A percentile compares a stretch with the other conserved stretches of the same genome.
These are phyloP conservation scores for Drosophila anomalata DNA, from an alignment of 2,888 invertebrate species.

Conservation along the genomic window DNA sequence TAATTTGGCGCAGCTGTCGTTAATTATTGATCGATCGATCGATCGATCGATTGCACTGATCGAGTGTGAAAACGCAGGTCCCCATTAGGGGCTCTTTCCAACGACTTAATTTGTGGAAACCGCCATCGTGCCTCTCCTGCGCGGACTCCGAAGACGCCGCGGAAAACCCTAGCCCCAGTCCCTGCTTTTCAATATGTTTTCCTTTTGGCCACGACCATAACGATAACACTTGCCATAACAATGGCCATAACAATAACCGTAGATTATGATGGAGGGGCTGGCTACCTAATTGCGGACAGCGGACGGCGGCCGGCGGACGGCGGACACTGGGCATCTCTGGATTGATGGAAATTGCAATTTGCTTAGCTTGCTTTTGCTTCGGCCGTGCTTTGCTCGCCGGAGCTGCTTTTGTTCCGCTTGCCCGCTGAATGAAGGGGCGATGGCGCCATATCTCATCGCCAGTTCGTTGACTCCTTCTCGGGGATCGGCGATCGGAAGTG, in stretches of 20 bases:
- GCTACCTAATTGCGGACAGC: constrained; percentile 43
- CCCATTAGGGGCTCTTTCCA: not conserved
- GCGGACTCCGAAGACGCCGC: too few relatives aligned
- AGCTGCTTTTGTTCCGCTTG: constrained; percentile 47
- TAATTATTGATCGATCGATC: constrained; percentile 28
- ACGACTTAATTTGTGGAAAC: not conserved
- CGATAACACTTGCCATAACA: constrained; percentile 36
- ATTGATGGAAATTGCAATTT: constrained; percentile 57
- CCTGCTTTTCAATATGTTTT: constrained; percentile 21
- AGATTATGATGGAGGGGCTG: constrained; percentile 50
- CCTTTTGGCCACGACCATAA: constrained; percentile 26
- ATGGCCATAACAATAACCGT: constrained; percentile 53
- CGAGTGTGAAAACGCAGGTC: constrained; percentile 29
- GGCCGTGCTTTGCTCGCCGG: constrained; percentile 9
- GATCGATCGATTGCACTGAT: constrained; percentile 6
- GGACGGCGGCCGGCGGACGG: constrained; percentile 16
- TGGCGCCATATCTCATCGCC: constrained; percentile 37
- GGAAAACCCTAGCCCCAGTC: not conserved
- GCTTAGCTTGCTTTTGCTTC: constrained; percentile 17
- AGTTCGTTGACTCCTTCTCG: constrained; percentile 47
- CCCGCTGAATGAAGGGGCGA: constrained; percentile 34
- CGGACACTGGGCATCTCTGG: constrained; percentile 9
- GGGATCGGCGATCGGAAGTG: constrained; percentile 66
- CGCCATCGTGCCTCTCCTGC: not conserved
- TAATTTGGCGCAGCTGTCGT: constrained; percentile 34